Evolutionary conservation across 1,140 invertebrate genomes (phyloP).

Genomic region (Lanistes nyassanus): DNA sequence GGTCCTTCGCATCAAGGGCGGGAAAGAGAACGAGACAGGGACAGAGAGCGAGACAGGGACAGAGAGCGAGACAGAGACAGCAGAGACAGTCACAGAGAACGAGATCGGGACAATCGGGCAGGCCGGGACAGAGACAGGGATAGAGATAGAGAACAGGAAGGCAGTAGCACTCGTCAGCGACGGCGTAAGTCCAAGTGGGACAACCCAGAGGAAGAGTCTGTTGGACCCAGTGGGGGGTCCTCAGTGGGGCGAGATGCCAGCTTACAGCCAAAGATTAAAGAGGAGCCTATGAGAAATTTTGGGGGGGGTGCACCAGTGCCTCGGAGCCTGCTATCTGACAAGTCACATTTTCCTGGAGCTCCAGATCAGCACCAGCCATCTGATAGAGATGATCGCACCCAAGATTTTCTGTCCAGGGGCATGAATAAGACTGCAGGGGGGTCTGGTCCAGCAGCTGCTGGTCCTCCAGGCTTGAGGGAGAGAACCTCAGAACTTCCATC

Average conservation of each 20-base stretch:
- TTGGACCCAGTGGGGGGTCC: background rate
- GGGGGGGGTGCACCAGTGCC: background rate
- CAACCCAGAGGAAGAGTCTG: conserved; percentile 1
- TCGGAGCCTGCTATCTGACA: background rate
- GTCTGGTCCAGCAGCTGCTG: no score
- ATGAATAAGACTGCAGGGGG: no score
- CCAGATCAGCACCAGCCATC: background rate
- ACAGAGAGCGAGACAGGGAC: conserved; percentile 22
- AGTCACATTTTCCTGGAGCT: background rate
- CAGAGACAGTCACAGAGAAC: conserved; percentile 25
- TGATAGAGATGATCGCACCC: background rate
- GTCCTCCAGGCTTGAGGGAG: no score
- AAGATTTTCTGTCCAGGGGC: no score
- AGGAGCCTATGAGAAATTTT: background rate
- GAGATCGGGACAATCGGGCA: conserved; percentile 3
- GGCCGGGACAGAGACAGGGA: conserved; percentile 8
- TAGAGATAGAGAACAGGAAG: conserved; percentile 13
- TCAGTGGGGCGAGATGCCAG: background rate
- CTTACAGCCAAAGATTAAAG: background rate
- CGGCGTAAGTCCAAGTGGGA: conserved; percentile 21
- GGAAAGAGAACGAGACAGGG: conserved; percentile 5
- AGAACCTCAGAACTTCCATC: conserved; percentile 15
- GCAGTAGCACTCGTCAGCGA: conserved; percentile 7
- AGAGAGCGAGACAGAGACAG: conserved; percentile 29
- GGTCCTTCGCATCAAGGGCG: background rate